Base-by-base conservation (phyloP, 2,113 vertebrate species). In the Aphyosemion australe region DNA sequence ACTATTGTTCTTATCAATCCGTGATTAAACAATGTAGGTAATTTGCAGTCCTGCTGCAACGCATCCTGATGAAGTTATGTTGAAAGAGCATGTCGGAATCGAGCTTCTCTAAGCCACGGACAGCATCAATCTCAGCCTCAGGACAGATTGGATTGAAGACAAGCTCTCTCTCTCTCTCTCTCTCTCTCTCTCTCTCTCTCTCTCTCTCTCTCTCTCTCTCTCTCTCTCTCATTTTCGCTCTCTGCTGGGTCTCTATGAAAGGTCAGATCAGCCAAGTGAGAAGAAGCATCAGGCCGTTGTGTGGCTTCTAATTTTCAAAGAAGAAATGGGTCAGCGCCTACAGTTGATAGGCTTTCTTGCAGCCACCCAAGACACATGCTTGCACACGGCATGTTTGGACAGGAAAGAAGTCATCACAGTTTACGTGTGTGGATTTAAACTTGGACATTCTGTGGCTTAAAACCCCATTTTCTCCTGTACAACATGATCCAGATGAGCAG, bases 1-100 rank as follows among this genome's bases (percentile, higher is more conserved):
- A 87, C 85, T 64, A 84, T 87, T 88, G 80, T 86, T 81, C 59
- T 75, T 74, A 85, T 86, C 86, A 85, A 88, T 69, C 81, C 76
- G 0, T 31, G 83, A 91, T 88, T 88, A 86, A 89, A 89, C 88
- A 90, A 68, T 73, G 59, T 59, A 41, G 49, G 61, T 74, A 47
- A 82, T 80, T 87, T 82, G 69, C 56, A 76, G 51, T 87, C 87
- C 21, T 84, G 84, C 84, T 46, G 47, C 18, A 69, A 86, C 85
- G 78, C 61, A 85, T 89, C 83, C 84, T 73, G 62, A 61, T 67
- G 73, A 68, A 76, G 69, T 69, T 76, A 75, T 65, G 55, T 45
- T 75, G 76, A 71, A 74, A 59, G 68, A 64, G 80, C 55, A 49
- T 19, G 70, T 54, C 43, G 65, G 61, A 51, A 51, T 71, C 73